Conservation (phyloP, 2,888 invertebrate species). For the Smittia sp. region DNA sequence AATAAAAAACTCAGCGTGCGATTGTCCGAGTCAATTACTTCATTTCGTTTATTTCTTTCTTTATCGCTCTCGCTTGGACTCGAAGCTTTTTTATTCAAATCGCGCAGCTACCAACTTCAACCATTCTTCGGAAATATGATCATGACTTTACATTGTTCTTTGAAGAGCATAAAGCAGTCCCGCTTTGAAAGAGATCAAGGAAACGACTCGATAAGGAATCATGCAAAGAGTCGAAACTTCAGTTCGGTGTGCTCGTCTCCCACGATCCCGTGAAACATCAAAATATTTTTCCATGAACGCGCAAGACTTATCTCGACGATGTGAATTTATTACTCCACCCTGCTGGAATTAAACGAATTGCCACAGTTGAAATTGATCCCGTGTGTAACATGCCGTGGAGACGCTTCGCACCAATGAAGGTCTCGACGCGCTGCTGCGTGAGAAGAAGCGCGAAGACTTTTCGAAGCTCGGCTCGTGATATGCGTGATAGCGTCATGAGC, state of each 20-base stretch:
- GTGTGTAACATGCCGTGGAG: too few relatives aligned
- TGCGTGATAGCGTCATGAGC: slow-evolving; percentile 36
- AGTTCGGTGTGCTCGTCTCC: background rate
- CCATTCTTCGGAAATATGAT: slow-evolving; percentile 27
- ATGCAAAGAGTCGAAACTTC: slow-evolving; percentile 13
- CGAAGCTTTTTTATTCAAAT: slow-evolving; percentile 36
- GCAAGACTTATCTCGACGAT: background rate
- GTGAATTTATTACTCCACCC: slow-evolving; percentile 19
- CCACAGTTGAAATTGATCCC: too few relatives aligned
- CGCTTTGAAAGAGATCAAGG: slow-evolving; percentile 17
- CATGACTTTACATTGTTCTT: slow-evolving; percentile 40
- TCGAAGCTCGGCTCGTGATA: slow-evolving; percentile 28
- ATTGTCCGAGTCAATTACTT: slow-evolving; percentile 41
- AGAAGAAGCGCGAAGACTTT: too few relatives aligned
- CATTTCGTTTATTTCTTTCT: slow-evolving; percentile 37
- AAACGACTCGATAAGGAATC: slow-evolving; percentile 35
- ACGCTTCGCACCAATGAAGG: too few relatives aligned
- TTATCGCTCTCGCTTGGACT: slow-evolving; percentile 31
- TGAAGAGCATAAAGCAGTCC: slow-evolving; percentile 6
- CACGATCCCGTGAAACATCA: slow-evolving; percentile 27
- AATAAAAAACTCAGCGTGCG: slow-evolving; percentile 41
- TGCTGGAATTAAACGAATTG: slow-evolving; percentile 32
- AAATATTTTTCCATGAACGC: slow-evolving; percentile 29
- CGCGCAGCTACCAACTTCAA: slow-evolving; percentile 39
- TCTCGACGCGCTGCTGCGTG: too few relatives aligned